Conservation (phyloP, 2,797 vertebrate genomes). For the Enoplosus armatus region DNA sequence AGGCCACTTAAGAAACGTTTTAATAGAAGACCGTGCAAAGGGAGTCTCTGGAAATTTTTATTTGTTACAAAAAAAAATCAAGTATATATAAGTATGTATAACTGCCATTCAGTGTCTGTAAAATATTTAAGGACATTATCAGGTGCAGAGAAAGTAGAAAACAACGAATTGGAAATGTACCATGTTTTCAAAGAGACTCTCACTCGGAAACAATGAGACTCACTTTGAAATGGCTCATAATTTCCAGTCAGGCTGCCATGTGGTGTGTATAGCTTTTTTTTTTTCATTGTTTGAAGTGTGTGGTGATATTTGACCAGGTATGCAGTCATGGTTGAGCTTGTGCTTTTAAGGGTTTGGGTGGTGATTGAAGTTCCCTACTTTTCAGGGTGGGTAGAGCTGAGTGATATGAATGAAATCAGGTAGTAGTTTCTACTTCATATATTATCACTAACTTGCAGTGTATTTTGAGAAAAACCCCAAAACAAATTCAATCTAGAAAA, state of each 20-base stretch:
- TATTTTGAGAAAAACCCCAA: too few species aligned
- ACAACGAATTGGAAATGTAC: background rate
- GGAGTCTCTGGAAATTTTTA: background rate
- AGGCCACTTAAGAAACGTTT: background rate
- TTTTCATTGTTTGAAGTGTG: slow-evolving; percentile 36
- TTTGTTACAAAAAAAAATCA: background rate
- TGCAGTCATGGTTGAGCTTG: slow-evolving; percentile 24
- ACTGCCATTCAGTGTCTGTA: background rate
- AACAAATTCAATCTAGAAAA: too few species aligned
- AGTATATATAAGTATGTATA: too few species aligned
- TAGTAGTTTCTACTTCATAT: background rate
- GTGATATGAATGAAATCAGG: background rate
- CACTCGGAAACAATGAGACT: background rate
- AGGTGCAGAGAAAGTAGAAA: background rate
- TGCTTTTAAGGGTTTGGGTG: slow-evolving; percentile 21
- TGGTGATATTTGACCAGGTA: slow-evolving; percentile 14
- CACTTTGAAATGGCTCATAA: background rate
- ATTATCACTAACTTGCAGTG: background rate
- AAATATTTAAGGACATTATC: background rate
- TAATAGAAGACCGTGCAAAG: background rate
- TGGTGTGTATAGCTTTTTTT: slow-evolving; percentile 38
- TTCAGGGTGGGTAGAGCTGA: slow-evolving; percentile 30
- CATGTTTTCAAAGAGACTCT: background rate
- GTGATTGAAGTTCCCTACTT: background rate
- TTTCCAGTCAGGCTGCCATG: slow-evolving; percentile 17